Conservation (phyloP, 2,797 vertebrate species). For the Erethizon dorsatum region DNA sequence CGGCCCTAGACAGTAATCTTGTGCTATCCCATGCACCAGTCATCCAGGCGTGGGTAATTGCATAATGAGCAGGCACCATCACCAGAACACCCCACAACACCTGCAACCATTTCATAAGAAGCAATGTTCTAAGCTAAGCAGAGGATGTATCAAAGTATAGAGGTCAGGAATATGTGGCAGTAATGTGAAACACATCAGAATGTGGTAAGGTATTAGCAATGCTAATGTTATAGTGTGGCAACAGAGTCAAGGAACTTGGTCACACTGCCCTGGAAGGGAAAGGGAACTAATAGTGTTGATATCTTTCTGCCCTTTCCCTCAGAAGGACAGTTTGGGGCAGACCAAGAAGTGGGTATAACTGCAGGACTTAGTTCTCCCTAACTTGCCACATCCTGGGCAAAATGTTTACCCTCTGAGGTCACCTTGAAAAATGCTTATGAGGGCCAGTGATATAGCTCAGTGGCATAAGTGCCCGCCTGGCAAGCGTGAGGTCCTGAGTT, state of each 20-base stretch:
- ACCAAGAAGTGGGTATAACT: background rate
- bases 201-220: background rate
- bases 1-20: too few species aligned
- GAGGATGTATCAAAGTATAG: background rate
- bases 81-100: background rate
- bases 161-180: background rate
- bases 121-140: background rate
- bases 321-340: background rate
- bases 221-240: background rate
- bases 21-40: background rate
- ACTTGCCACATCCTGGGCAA: background rate
- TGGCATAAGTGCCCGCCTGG: too few species aligned
- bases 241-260: background rate
- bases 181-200: slow-evolving; percentile 33
- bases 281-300: background rate
- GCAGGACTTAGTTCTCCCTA: background rate
- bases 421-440: background rate
- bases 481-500: too few species aligned
- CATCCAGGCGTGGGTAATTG: background rate
- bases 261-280: background rate
- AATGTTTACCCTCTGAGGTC: background rate
- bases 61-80: background rate
- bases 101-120: background rate
- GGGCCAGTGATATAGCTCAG: too few species aligned
- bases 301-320: background rate